Evolutionary conservation across 2,888 invertebrate species (phyloP), one percentile per base, ranked within the genome.

Genomic region (Xestia c-nigrum): DNA sequence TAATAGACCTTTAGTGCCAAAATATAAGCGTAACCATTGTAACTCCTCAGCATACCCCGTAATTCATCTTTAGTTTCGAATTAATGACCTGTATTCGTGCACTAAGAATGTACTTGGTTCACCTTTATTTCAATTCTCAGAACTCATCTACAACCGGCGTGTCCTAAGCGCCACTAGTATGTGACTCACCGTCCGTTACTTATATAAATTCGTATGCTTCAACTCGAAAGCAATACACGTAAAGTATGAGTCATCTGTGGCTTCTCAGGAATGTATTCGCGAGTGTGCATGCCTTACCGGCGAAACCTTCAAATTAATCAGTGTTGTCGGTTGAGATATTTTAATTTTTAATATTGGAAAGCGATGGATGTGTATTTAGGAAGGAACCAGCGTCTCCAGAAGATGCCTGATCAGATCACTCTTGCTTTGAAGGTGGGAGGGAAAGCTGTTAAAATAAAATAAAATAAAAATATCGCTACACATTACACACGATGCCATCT

Each of bases 191-290:
- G 9, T 1, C 19, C 55, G 10, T 40, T 19, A 21, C 63, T 38
- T 63, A 59, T n/a, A 65, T 61, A 65, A 14, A 72, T 84, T 57
- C 69, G 38, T 75, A 71, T 89, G 82, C 84, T 78, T 85, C 89
- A 87, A 61, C 70, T n/a, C 63, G 74, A 85, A 81, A 83, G 86
- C 79, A 67, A 78, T 76, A 70, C 10, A 46, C 40, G n/a, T 57
- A 52, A 46, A 38, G 46, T 63, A 57, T 86, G 88, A 86, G 73
- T 86, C 83, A 81, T 52, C 12, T 5, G 59, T 72, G 70, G 64
- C 10, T 76, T 80, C 80, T 61, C 19, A 31, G n/a, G 85, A 80
- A 80, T 80, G 74, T 59, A 80, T 57, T 57, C 40, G 40, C 52
- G 57, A n/a, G 24, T 50, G 16, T 50, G 16, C 52, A 38, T 50